Evolutionary conservation across 92 coral and sea anemone genomes (phyloP).

Genomic region (Umimayanthus kanabou): DNA sequence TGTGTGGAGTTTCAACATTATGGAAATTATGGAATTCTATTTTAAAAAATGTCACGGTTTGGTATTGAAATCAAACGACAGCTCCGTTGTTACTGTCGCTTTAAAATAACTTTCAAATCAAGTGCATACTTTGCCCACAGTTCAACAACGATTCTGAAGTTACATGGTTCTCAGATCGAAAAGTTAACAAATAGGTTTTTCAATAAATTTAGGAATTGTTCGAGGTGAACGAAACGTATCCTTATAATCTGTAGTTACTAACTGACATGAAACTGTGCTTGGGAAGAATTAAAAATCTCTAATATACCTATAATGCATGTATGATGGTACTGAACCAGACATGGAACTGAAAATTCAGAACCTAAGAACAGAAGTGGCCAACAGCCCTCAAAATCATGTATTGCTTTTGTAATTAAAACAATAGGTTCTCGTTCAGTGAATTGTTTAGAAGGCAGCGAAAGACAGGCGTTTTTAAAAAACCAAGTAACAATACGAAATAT

Average conservation of each 20-base stretch:
- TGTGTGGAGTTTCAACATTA: background rate
- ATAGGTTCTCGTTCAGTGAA: background rate
- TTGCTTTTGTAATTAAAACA: background rate
- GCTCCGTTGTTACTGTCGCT: background rate
- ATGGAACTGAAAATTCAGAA: background rate
- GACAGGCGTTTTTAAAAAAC: background rate
- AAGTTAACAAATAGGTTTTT: no score
- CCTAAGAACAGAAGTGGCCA: background rate
- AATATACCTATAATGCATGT: background rate
- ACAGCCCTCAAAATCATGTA: background rate
- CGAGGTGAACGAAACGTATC: background rate
- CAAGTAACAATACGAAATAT: background rate
- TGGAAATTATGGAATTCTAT: slow-evolving; percentile 24
- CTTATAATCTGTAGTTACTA: background rate
- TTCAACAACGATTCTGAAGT: background rate
- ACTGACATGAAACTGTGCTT: background rate
- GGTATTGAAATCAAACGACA: background rate
- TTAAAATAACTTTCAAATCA: background rate
- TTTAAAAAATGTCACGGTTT: background rate
- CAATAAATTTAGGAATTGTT: background rate
- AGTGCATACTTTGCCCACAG: background rate
- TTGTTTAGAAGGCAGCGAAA: background rate
- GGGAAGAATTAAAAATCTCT: background rate
- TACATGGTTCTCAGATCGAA: background rate
- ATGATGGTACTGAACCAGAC: background rate